These are phyloP conservation scores for Sarcophaga peregrina DNA, from an alignment of 1,140 invertebrate species.

Conservation along the genomic window DNA sequence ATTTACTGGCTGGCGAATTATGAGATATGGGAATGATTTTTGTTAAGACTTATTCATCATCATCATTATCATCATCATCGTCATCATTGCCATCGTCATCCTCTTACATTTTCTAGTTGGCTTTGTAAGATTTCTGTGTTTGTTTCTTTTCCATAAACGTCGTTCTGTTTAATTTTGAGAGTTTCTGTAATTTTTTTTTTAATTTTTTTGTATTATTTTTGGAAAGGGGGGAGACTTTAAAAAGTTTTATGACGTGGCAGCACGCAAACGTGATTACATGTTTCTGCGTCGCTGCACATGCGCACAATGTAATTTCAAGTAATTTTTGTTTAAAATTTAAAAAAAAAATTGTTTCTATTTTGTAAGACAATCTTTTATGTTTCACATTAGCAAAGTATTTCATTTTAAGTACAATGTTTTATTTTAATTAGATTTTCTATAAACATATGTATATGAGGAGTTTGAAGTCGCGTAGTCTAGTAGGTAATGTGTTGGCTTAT, in stretches of 20 bases:
- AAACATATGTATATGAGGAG: no score
- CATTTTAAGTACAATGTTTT: no score
- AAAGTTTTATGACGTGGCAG: background rate
- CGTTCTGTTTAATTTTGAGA: no score
- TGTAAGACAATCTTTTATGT: no score
- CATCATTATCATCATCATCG: background rate
- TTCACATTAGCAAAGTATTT: no score
- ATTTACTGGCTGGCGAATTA: background rate
- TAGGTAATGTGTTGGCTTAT: no score
- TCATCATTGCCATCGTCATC: no score
- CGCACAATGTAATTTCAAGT: background rate
- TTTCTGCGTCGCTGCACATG: slow-evolving; percentile 26
- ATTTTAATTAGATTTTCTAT: no score
- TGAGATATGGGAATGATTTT: slow-evolving; percentile 24
- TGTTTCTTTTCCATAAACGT: no score
- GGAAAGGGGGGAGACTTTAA: background rate
- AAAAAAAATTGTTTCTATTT: background rate
- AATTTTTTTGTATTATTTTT: slow-evolving; percentile 12
- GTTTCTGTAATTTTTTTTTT: background rate
- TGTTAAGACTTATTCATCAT: background rate
- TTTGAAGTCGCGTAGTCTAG: no score
- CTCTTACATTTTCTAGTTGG: no score
- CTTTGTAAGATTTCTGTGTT: no score
- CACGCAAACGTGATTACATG: slow-evolving; percentile 21
- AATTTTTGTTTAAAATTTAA: background rate